A percentile compares a stretch with the other conserved stretches of the same genome.
phyloP scores from a whole-genome alignment of 2,888 invertebrate genomes.

The Tipula helvola region DNA sequence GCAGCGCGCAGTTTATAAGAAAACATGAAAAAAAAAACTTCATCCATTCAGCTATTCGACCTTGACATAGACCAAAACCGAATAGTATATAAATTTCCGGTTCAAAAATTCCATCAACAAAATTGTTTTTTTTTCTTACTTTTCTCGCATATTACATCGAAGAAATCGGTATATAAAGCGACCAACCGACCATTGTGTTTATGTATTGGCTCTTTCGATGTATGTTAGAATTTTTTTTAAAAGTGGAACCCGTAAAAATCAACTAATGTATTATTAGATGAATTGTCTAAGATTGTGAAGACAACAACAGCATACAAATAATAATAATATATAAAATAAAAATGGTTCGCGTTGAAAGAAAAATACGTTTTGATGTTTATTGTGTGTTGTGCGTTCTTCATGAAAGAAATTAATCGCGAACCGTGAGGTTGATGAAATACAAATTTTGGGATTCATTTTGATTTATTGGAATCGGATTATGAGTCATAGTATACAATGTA shows the following conservation, averaged over 20 bases:
- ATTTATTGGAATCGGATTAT: not conserved
- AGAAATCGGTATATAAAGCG: not conserved
- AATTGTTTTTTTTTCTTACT: not conserved
- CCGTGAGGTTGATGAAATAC: not conserved
- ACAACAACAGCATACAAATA: not conserved
- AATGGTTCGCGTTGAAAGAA: not conserved
- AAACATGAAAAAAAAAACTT: not conserved
- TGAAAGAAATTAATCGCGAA: not conserved
- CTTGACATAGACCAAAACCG: constrained; percentile 4
- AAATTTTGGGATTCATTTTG: not conserved
- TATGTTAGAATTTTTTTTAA: not conserved
- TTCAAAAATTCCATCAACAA: not conserved
- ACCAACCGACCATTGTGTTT: not conserved
- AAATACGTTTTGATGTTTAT: not conserved
- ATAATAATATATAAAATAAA: not conserved
- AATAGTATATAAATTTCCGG: not conserved
- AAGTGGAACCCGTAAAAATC: not conserved
- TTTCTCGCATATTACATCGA: not conserved
- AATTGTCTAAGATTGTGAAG: not conserved
- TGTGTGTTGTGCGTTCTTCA: not conserved
- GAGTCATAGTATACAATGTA: not conserved
- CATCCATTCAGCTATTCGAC: not conserved
- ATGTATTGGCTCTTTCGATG: not conserved
- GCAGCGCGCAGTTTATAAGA: not conserved
- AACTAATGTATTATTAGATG: not conserved